Conservation (phyloP, 2,888 invertebrate species). For the Philaethria dido region DNA sequence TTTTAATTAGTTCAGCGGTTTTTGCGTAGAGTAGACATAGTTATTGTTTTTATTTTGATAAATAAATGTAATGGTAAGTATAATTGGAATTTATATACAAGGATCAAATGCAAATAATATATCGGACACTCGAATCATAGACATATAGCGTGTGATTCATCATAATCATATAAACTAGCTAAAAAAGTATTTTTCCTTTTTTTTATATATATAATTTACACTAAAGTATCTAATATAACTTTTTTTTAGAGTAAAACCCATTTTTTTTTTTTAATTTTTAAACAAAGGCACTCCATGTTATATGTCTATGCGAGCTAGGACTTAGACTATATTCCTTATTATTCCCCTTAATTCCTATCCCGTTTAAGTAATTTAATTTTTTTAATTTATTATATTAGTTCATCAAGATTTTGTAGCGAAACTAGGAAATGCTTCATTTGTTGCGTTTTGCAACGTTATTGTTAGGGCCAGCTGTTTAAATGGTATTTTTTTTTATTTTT, state of each 20-base stretch:
- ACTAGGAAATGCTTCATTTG: conserved; percentile 44
- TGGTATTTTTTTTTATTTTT: conserved; percentile 37
- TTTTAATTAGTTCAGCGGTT: no score
- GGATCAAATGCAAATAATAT: conserved; percentile 11
- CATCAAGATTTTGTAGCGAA: conserved; percentile 44
- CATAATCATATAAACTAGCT: neutral
- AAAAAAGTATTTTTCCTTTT: neutral
- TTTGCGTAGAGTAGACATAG: no score
- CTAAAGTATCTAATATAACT: neutral
- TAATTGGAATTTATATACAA: neutral
- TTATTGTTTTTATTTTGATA: no score
- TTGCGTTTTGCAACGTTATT: conserved; percentile 42
- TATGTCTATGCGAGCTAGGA: conserved; percentile 49
- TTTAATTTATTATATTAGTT: conserved; percentile 34
- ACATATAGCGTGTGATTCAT: conserved; percentile 29
- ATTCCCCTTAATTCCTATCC: conserved; percentile 31
- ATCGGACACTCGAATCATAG: conserved; percentile 28
- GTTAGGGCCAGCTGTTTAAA: conserved; percentile 54
- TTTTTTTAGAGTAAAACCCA: neutral
- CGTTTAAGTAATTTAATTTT: conserved; percentile 30
- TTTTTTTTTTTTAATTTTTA: neutral
- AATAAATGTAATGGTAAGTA: neutral
- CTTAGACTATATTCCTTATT: conserved; percentile 55
- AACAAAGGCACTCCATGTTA: conserved; percentile 25
- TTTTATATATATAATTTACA: no score